Evolutionary conservation across 2,888 invertebrate genomes (phyloP), one percentile per base, ranked within the genome.

Genomic region (Melanophora roralis): DNA sequence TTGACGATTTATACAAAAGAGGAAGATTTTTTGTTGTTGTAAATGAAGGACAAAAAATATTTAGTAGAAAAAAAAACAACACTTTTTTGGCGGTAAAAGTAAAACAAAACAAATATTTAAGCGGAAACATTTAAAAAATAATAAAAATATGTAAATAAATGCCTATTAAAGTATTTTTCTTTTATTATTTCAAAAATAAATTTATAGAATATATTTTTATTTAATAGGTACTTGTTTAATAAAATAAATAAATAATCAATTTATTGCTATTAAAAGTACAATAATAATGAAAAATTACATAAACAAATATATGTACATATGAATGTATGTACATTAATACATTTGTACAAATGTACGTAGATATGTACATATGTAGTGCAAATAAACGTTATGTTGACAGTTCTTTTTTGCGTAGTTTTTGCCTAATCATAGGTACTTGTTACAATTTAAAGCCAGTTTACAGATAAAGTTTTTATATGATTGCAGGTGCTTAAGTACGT

Each of bases 81-180:
- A n/a, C 12, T 4, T 23, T 60, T 77, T 71, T 77, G 69, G 62
- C 71, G 69, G 71, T 77, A 64, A 71, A 59, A 49, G 32, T 64
- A 34, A 49, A 57, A 53, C 27, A 9, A 23, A 75, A 16, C 12
- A 62, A 60, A 69, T 34, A 21, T 55, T 59, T 45, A 27, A 34
- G 49, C 27, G 27, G 27, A 6, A 27, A 27, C n/a, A n/a, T n/a
- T n/a, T n/a, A n/a, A 53, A 27, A 40, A 32, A 49, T 38, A 72
- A 55, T 43, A 36, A 60, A 27, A 38, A 69, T 12, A 11, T 27
- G 16, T 43, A n/a, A n/a, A n/a, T n/a, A n/a, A n/a, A 40, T 40
- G 1, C 38, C 23, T 40, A 5, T 60, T 9, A 43, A 8, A 1
- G 9, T 14, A 19, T 27, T 55, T 57, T 43, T 45, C 16, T 16